A percentile compares a stretch with the other conserved stretches of the same genome.
phyloP scores from a whole-genome alignment of 2,888 invertebrate species.

The Pediacus dermestoides region DNA sequence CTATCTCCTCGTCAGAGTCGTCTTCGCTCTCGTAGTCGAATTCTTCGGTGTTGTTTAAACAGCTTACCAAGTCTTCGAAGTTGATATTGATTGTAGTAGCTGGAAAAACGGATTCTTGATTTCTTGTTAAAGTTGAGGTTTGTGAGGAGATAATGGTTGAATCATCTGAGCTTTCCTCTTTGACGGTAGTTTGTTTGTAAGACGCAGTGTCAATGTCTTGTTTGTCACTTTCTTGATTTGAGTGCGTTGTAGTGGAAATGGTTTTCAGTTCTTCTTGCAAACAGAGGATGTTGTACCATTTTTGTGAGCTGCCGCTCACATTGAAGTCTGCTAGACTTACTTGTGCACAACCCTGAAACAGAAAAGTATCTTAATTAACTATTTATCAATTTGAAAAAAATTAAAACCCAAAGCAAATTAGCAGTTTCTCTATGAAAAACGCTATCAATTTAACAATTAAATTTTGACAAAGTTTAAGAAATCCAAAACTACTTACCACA shows the following conservation, averaged over 20 bases:
- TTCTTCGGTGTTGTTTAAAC: conserved; percentile 40
- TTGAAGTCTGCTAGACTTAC: conserved; percentile 94
- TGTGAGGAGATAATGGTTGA: conserved; percentile 95
- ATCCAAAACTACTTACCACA: conserved; percentile 66
- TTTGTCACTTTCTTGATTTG: conserved; percentile 53
- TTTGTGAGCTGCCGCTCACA: conserved; percentile 72
- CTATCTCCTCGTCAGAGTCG: conserved; percentile 48
- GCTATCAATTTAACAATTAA: too few species aligned
- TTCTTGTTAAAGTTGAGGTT: conserved; percentile 91
- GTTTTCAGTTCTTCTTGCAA: conserved; percentile 52
- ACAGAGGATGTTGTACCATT: conserved; percentile 95
- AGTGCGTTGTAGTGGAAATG: conserved; percentile 32
- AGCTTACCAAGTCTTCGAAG: conserved; percentile 55
- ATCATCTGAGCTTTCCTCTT: conserved; percentile 95
- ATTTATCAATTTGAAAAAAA: too few species aligned
- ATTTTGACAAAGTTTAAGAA: conserved; percentile 1
- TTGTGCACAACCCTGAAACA: conserved; percentile 84
- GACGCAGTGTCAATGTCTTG: conserved; percentile 36
- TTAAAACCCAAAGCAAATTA: too few species aligned
- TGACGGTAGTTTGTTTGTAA: conserved; percentile 39
- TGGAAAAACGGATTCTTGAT: conserved; percentile 62
- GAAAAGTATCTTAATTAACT: conserved; percentile 14
- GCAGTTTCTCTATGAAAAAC: too few species aligned
- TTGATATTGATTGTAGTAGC: conserved; percentile 53
- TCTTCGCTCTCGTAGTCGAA: conserved; percentile 44